Base-by-base conservation (phyloP, 1,140 invertebrate species). In the Saxidomus purpurata region DNA sequence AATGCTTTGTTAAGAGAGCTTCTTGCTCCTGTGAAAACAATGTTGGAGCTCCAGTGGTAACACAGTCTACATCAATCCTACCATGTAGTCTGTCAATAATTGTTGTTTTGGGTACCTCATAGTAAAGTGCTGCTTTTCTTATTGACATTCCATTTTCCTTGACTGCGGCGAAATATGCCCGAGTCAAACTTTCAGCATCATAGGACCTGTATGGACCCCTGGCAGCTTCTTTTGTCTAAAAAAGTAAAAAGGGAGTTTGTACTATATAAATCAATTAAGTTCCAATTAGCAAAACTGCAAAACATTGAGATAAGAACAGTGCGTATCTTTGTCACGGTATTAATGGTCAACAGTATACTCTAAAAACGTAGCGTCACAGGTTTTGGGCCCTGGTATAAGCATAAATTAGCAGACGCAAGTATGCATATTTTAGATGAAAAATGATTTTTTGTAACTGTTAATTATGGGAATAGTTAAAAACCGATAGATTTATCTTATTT, bases 91-190 rank as follows among this genome's bases (percentile, higher is more conserved):
- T 71, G 67, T 71, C 67, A 28, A 31, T 71, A 6, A 71, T 15
- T 34, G 67, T 71, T 63, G 61, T 63, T 34, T 63, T 63, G 22
- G 61, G 61, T 63, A 63, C 61, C 8, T 63, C 61, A 63, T 63
- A 63, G 9, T n/a, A 63, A 8, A 63, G n/a, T 8, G 61, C 61
- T 63, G 61, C 61, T 34, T 63, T 63, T 63, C 61, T 63, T n/a
- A 63, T 63, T 63, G 61, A 63, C 8, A 63, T 63, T 63, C 61
- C 61, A 6, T 63, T 63, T 63, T 63, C 61, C 31, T 63, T 63
- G 22, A 63, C 61, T n/a, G n/a, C n/a, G n/a, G 61, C 61, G 6
- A 63, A 25, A 34, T 63, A 63, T 8, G 22, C 61, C 61, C n/a
- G 61, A 63, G 61, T 63, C n/a, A 63, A 34, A 34, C 61, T 25